Evolutionary conservation across 2,888 invertebrate species (phyloP).

Genomic region (Schizotus pectinicornis): DNA sequence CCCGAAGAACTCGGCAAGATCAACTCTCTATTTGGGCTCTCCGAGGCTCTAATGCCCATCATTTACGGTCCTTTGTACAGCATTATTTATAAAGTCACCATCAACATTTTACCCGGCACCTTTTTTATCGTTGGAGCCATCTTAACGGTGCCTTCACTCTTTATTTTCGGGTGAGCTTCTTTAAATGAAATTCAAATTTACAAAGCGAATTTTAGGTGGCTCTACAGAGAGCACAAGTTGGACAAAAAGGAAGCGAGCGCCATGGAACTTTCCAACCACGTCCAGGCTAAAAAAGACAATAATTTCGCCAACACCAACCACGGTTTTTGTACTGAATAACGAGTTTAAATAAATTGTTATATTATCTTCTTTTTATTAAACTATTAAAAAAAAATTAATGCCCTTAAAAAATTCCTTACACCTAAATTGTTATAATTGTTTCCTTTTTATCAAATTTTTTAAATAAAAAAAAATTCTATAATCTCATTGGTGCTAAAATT

Average conservation of each 20-base stretch:
- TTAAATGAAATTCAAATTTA: background rate
- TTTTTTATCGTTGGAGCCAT: slow-evolving; percentile 42
- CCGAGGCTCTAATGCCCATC: slow-evolving; percentile 50
- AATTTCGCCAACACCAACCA: background rate
- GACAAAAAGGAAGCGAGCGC: slow-evolving; percentile 45
- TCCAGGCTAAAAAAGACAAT: background rate
- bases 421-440: no score
- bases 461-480: no score
- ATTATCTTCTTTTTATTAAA: background rate
- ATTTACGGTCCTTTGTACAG: slow-evolving; percentile 53
- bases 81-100: slow-evolving; percentile 48
- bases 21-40: slow-evolving; percentile 52
- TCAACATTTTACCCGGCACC: slow-evolving; percentile 48
- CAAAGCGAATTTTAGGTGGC: slow-evolving; percentile 50
- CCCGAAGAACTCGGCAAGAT: slow-evolving; percentile 65
- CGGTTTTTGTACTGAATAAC: no score
- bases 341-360: no score
- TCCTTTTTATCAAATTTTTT: no score
- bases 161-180: slow-evolving; percentile 45
- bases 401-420: no score
- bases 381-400: slow-evolving; percentile 10
- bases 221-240: slow-evolving; percentile 56
- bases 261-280: slow-evolving; percentile 45
- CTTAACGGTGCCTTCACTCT: slow-evolving; percentile 40
- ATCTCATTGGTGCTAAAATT: slow-evolving; percentile 1